A percentile compares a stretch with the other conserved stretches of the same genome.
Evolutionary conservation across 2,888 invertebrate genomes (phyloP).

Genomic region (Hirtodrosophila alboralis): DNA sequence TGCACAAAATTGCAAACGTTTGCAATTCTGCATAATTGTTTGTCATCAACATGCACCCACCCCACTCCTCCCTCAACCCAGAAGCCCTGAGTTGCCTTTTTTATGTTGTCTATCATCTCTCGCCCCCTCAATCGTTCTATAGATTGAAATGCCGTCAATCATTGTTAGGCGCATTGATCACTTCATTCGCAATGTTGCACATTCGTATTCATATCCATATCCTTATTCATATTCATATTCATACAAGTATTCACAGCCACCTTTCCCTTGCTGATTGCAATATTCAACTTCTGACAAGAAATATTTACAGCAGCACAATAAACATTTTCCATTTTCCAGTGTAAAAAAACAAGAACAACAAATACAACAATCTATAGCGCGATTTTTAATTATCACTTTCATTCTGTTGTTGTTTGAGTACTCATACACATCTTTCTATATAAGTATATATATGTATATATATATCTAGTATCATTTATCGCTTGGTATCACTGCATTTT

Average conservation of each 20-base stretch:
- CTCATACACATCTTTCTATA: slow-evolving; percentile 1
- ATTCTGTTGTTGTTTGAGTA: slow-evolving; percentile 22
- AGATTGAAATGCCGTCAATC: slow-evolving; percentile 75
- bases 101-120: slow-evolving; percentile 4
- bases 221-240: slow-evolving; percentile 23
- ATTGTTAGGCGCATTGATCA: slow-evolving; percentile 76
- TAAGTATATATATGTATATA: slow-evolving; percentile 36
- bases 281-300: slow-evolving; percentile 54
- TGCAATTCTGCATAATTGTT: slow-evolving; percentile 83
- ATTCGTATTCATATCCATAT: slow-evolving; percentile 27
- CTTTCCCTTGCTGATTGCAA: slow-evolving; percentile 69
- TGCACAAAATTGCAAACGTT: slow-evolving; percentile 77
- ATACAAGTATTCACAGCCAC: slow-evolving; percentile 11
- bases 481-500: slow-evolving; percentile 46
- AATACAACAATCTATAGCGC: slow-evolving; percentile 57
- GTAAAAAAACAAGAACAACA: slow-evolving; percentile 19
- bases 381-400: slow-evolving; percentile 79
- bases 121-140: background rate
- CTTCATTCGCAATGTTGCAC: slow-evolving; percentile 57
- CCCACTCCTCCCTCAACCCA: background rate
- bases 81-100: slow-evolving; percentile 2
- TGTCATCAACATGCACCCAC: slow-evolving; percentile 55
- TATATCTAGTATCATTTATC: slow-evolving; percentile 58
- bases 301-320: slow-evolving; percentile 66
- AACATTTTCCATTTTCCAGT: slow-evolving; percentile 35